Conservation (phyloP, 2,113 vertebrate genomes). For the Periophthalmus modestus region DNA sequence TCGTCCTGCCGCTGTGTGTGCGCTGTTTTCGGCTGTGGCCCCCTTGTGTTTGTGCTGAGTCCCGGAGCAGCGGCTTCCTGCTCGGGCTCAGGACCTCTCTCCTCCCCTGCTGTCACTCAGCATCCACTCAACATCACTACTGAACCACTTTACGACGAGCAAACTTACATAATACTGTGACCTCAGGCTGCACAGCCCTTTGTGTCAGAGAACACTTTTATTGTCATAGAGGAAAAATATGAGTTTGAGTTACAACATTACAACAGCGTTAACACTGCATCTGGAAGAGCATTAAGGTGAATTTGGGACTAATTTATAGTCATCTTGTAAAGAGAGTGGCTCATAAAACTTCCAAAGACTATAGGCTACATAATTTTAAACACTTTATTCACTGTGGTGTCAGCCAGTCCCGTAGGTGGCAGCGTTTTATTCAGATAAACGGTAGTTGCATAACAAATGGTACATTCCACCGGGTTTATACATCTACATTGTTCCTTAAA, state of each 20-base stretch:
- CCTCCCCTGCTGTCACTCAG: conserved; percentile 50
- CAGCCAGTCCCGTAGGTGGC: no score
- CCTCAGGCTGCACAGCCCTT: background rate
- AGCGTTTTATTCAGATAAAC: background rate
- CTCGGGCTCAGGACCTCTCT: conserved; percentile 49
- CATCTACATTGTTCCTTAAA: background rate
- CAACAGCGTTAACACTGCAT: background rate
- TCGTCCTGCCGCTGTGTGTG: conserved; percentile 39
- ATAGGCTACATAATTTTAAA: no score
- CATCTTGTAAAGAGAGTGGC: background rate
- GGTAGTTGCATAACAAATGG: background rate
- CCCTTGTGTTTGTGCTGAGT: conserved; percentile 30
- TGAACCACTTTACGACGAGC: background rate
- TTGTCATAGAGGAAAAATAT: background rate
- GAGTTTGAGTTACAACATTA: background rate
- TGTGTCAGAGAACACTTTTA: background rate
- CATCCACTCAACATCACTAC: conserved; percentile 23
- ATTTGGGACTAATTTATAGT: background rate
- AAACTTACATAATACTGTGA: conserved; percentile 5
- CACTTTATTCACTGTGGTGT: no score
- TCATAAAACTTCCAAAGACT: background rate
- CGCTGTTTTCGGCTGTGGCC: conserved; percentile 54
- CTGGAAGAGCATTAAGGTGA: background rate
- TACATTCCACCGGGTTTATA: background rate
- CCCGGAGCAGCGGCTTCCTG: conserved; percentile 61